Base-by-base conservation (phyloP, 2,888 invertebrate species). In the Steinernema carpocapsae region DNA sequence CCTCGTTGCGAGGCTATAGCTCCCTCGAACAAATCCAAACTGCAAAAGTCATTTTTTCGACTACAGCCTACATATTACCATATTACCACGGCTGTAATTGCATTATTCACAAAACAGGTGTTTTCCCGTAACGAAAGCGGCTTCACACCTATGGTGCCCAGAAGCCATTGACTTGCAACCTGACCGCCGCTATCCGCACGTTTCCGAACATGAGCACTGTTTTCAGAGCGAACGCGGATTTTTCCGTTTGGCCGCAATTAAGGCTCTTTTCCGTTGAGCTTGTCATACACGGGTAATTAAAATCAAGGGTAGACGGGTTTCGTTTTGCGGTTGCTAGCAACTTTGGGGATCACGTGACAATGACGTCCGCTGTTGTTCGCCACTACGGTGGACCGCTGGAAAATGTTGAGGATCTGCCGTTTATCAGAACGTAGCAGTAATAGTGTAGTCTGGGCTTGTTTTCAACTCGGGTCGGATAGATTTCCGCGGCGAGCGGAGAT, bases 401-500 rank as follows among this genome's bases (percentile, higher is more conserved):
- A 64, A 17, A 26, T 32, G 64, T 32, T 64, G 29, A 64, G 64
- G 64, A 64, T 64, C 64, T 32, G 64, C 19, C 64, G 64, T 64
- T 64, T 64, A 64, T 64, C 64, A 64, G 64, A 64, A 29, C 29
- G 10, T 64, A 64, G 32, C 29, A 64, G 64, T 32, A 64, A 64
- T 32, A 29, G 64, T 56, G 56, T 37, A 64, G 64, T 64, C 64
- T 64, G 17, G 56, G 64, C 17, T 64, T 64, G 64, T 64, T 64
- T 37, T 37, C 10, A 64, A 37, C 64, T 64, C 64, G 64, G 26
- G 32, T 32, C 64, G 32, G 64, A 6, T 6, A 26, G 64, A 26
- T 29, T 32, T 64, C 64, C 24, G 37, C 37, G 4, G 37, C 37
- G 64, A 48, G 32, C 64, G 64, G 52, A 32, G 64, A 64, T 29